Conservation (phyloP, 1,140 invertebrate genomes). For the Zaprionus taronus region DNA sequence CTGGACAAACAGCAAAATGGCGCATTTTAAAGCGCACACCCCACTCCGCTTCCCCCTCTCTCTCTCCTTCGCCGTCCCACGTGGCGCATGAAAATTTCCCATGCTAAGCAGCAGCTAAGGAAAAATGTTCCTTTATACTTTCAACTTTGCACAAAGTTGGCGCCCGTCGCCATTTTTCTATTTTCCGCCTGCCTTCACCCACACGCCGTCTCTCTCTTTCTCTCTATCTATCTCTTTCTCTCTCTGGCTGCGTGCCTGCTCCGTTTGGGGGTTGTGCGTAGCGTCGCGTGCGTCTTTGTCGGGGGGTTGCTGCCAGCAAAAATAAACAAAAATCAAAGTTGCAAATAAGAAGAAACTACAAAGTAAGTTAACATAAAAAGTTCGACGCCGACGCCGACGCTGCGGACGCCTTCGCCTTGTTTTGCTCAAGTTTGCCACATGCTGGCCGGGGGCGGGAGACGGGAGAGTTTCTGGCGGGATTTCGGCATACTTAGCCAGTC, state of each 20-base stretch:
- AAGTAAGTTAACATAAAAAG: constrained; percentile 82
- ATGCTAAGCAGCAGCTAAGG: constrained; percentile 55
- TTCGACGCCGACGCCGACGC: constrained; percentile 39
- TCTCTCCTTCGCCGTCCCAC: not conserved
- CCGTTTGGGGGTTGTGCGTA: constrained; percentile 32
- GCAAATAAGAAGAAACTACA: constrained; percentile 83
- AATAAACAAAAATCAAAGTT: constrained; percentile 84
- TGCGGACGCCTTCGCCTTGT: constrained; percentile 63
- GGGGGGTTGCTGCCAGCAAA: constrained; percentile 59
- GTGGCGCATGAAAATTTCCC: constrained; percentile 37
- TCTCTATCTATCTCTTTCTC: not conserved
- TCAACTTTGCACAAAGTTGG: constrained; percentile 43
- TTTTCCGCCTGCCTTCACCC: constrained; percentile 1
- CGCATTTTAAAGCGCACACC: constrained; percentile 75
- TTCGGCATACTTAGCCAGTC: constrained; percentile 59
- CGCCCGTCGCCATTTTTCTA: constrained; percentile 51
- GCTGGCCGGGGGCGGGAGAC: not conserved
- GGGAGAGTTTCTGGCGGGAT: not conserved
- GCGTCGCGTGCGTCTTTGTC: constrained; percentile 28
- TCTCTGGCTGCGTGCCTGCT: not conserved
- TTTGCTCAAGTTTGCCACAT: constrained; percentile 69
- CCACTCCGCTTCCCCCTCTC: not conserved
- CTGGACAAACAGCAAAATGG: constrained; percentile 78
- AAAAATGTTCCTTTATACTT: constrained; percentile 43
- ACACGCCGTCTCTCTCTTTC: not conserved